Evolutionary conservation across 2,888 invertebrate genomes (phyloP), one percentile per base, ranked within the genome.

Genomic region (Azorinus chamasolen): DNA sequence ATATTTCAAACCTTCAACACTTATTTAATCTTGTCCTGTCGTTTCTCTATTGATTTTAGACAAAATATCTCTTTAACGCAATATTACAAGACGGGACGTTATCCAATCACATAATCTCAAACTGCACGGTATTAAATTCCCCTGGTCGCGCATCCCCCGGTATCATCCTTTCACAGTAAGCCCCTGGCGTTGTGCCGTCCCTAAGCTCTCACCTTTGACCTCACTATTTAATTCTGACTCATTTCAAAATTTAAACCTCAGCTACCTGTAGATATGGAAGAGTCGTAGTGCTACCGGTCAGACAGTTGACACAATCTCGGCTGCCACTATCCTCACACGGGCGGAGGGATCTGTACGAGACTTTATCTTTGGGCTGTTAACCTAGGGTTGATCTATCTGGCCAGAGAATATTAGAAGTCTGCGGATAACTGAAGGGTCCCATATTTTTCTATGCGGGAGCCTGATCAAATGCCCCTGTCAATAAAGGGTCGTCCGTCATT

Each of bases 101-200:
- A 75, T 70, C 75, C 79, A 79, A 75, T 79, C 79, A 79, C 46
- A 55, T 54, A 55, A 37, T 55, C 69, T 43, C 68, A 51, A 27
- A 46, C 68, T 37, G 54, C 63, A 64, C 51, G 64, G 61, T 78
- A 78, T 75, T 79, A 72, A 71, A 79, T 75, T 79, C 79, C 79
- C 50, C 25, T 32, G 32, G 32, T 32, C 32, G 32, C 32, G 32
- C 32, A 32, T 32, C 32, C 10, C 32, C 32, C 32, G n/a, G 32
- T 32, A 32, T 32, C 32, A 32, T 32, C 32, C 32, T 32, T 32
- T 32, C 74, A 68, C 72, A 58, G 32, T 46, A 72, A 64, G 37
- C 61, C 61, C 58, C 61, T 53, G 51, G 50, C 58, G 25, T 55
- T 59, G 72, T 64, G 24, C 79, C 75, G 71, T 75, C 75, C 79